Percentiles rank a stretch among this genome's conserved stretches.
These are phyloP conservation scores for Sisor rabdophorus DNA, from an alignment of 2,113 vertebrate genomes.

Conservation along the genomic window DNA sequence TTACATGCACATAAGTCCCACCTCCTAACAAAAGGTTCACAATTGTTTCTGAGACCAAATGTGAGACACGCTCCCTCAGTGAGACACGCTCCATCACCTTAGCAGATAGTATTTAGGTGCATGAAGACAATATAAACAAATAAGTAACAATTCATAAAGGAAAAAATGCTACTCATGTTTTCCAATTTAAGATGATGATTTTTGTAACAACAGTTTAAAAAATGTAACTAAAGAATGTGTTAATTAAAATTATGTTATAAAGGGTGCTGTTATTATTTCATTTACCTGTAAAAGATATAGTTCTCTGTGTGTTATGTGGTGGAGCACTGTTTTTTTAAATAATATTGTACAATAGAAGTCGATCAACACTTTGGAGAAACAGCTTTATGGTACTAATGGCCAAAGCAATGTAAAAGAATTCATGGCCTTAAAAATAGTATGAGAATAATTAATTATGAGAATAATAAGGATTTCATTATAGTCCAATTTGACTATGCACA, in stretches of 20 bases:
- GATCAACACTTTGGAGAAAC: conserved; percentile 4
- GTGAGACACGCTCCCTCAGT: conserved; percentile 3
- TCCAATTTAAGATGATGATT: not conserved
- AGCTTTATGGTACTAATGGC: not conserved
- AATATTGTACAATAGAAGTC: not conserved
- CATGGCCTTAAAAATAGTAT: not conserved
- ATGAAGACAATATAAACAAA: conserved; percentile 3
- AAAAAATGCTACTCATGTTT: not conserved
- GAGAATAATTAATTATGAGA: not conserved
- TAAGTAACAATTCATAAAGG: not conserved
- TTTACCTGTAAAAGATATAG: not conserved
- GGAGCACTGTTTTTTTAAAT: not conserved
- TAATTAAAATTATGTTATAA: not conserved
- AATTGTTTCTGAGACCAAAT: conserved; percentile 28
- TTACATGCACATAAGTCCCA: conserved; percentile 16
- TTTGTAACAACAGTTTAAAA: not conserved
- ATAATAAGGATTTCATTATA: not conserved
- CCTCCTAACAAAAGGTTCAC: conserved; percentile 14
- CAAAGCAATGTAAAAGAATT: conserved; percentile 16
- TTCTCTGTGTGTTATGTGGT: not conserved
- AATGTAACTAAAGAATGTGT: not conserved
- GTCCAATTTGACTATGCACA: not conserved
- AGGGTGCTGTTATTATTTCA: conserved; percentile 3
- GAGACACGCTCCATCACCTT: conserved; percentile 4
- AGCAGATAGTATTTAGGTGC: conserved; percentile 1